A percentile compares a stretch with the other conserved stretches of the same genome.
Evolutionary conservation across 2,797 vertebrate species (phyloP).

Genomic region (Mus caroli): DNA sequence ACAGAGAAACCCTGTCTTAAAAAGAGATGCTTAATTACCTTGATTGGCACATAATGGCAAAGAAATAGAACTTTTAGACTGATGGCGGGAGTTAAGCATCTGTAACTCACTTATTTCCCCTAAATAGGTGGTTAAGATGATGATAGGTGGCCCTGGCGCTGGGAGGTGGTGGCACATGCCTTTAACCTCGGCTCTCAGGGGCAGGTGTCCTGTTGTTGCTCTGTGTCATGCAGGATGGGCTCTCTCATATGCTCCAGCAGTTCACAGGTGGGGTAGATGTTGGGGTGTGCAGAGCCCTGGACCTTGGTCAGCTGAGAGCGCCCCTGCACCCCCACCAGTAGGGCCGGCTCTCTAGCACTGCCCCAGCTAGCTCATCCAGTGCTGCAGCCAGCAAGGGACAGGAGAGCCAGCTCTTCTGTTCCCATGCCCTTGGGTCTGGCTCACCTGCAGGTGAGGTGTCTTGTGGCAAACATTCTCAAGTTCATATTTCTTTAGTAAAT

Average conservation of each 20-base stretch:
- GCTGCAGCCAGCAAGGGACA: no score
- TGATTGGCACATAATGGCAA: conserved; percentile 55
- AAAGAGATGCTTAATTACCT: conserved; percentile 42
- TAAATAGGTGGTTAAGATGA: conserved; percentile 5
- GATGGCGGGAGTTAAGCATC: conserved; percentile 12
- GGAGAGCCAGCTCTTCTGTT: not conserved
- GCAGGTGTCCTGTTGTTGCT: not conserved
- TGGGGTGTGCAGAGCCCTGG: not conserved
- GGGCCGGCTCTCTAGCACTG: no score
- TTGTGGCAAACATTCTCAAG: no score
- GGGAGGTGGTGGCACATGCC: not conserved
- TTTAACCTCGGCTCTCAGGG: not conserved
- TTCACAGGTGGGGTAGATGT: no score
- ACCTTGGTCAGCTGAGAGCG: not conserved
- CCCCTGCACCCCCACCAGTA: not conserved
- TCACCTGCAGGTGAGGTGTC: not conserved
- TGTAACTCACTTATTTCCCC: conserved; percentile 9
- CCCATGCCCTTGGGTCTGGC: no score
- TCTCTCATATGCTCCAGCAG: not conserved
- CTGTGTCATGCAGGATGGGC: not conserved
- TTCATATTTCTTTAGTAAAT: no score
- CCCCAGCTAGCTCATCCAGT: not conserved
- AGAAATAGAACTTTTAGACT: conserved; percentile 63
- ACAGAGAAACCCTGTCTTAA: not conserved
- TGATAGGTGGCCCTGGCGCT: not conserved